Evolutionary conservation across 2,888 invertebrate genomes (phyloP).

Genomic region (Andrena dorsata): DNA sequence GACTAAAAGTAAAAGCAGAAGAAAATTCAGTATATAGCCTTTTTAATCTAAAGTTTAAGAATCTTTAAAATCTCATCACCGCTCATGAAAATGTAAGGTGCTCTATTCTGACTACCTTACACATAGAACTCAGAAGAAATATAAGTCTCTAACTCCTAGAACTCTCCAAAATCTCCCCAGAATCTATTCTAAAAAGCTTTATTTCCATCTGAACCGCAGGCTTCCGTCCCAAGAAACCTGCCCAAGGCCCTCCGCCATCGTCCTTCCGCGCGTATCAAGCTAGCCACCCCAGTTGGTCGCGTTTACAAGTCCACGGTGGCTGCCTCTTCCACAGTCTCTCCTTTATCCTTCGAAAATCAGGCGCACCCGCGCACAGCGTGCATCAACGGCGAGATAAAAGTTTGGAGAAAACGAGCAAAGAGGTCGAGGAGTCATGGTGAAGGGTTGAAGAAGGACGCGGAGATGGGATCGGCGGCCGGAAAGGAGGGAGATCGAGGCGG

Average conservation of each 20-base stretch:
- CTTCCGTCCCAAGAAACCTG: conserved; percentile 15
- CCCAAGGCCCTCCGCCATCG: not conserved
- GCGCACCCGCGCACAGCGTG: conserved; percentile 79
- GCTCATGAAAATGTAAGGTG: not conserved
- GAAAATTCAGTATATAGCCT: no score
- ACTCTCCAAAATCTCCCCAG: not conserved
- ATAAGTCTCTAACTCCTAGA: not conserved
- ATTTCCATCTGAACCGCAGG: not conserved
- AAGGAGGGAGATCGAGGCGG: conserved; percentile 58
- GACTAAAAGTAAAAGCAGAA: no score
- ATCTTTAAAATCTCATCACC: no score
- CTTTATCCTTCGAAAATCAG: conserved; percentile 79
- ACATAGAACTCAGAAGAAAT: not conserved
- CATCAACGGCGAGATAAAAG: conserved; percentile 74
- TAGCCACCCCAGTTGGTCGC: conserved; percentile 19
- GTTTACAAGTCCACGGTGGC: conserved; percentile 49
- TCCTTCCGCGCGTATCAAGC: conserved; percentile 12
- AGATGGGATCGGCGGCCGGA: conserved; percentile 13
- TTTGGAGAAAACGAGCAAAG: conserved; percentile 35
- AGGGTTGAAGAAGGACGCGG: conserved; percentile 39
- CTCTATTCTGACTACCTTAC: not conserved
- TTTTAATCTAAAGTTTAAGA: no score
- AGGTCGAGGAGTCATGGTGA: not conserved
- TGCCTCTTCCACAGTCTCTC: conserved; percentile 18
- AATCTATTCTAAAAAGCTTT: conserved; percentile 5